phyloP scores from a whole-genome alignment of 2,113 vertebrate genomes.

The Pterocles burchelli region DNA sequence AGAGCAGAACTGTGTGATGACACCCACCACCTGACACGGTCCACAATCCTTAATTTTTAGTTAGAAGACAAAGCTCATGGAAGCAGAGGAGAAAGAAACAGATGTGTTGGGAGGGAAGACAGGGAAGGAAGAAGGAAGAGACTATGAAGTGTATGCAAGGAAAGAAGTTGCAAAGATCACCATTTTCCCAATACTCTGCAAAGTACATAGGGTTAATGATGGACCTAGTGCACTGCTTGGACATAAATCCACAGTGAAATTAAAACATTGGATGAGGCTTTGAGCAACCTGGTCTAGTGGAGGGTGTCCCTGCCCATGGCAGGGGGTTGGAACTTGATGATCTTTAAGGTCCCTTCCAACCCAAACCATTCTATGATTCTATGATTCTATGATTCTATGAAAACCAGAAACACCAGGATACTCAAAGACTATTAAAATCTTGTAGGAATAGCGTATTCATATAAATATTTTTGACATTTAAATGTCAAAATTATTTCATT shows the following conservation, averaged over 20 bases:
- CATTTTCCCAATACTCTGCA: neutral
- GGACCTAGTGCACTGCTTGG: neutral
- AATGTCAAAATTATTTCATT: slow-evolving; percentile 52
- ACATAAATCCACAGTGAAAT: neutral
- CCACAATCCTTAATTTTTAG: neutral
- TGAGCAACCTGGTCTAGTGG: too few relatives aligned
- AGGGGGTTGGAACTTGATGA: too few relatives aligned
- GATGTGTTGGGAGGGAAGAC: neutral
- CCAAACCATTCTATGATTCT: too few relatives aligned
- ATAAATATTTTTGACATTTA: slow-evolving; percentile 50
- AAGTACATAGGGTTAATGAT: neutral
- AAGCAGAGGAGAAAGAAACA: neutral
- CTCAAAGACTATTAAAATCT: neutral
- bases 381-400: too few relatives aligned
- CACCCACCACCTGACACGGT: neutral
- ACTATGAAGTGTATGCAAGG: neutral
- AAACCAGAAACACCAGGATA: neutral
- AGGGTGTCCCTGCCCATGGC: too few relatives aligned
- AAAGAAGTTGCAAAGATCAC: neutral
- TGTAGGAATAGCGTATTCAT: neutral
- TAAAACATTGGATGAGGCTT: neutral
- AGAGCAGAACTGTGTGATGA: neutral
- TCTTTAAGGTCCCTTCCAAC: too few relatives aligned
- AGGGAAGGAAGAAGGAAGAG: neutral
- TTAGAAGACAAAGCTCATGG: neutral